Evolutionary conservation across 2,888 invertebrate genomes (phyloP).

Genomic region (Ophioninae sp.): DNA sequence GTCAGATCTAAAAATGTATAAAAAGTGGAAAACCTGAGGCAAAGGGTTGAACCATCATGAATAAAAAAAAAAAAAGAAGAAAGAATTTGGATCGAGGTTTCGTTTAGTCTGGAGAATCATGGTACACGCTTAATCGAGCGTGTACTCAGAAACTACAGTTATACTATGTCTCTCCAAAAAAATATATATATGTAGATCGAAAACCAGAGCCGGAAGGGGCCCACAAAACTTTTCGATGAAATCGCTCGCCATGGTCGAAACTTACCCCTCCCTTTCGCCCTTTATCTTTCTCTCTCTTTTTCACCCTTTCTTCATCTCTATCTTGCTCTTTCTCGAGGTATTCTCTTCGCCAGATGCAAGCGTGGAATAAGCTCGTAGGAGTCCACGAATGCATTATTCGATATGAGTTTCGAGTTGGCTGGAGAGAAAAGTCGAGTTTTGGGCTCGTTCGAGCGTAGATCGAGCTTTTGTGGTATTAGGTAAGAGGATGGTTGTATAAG

Average conservation of each 20-base stretch:
- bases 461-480: slow-evolving; percentile 58
- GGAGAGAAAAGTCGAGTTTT: slow-evolving; percentile 55
- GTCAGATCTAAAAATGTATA: slow-evolving; percentile 46
- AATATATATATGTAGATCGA: slow-evolving; percentile 2
- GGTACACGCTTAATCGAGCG: slow-evolving; percentile 69
- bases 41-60: slow-evolving; percentile 56
- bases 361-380: slow-evolving; percentile 74
- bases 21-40: slow-evolving; percentile 36
- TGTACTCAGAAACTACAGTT: slow-evolving; percentile 28
- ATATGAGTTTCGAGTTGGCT: slow-evolving; percentile 63
- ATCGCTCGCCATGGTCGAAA: slow-evolving; percentile 74
- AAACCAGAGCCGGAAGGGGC: slow-evolving; percentile 35
- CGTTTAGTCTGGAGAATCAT: slow-evolving; percentile 62
- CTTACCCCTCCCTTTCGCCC: slow-evolving; percentile 59
- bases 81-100: slow-evolving; percentile 58
- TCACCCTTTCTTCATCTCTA: not conserved
- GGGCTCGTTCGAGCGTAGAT: slow-evolving; percentile 59
- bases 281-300: slow-evolving; percentile 22
- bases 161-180: not conserved
- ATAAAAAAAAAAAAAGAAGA: slow-evolving; percentile 12
- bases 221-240: slow-evolving; percentile 77
- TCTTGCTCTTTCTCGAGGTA: slow-evolving; percentile 40
- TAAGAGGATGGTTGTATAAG: slow-evolving; percentile 55
- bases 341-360: slow-evolving; percentile 67
- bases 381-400: slow-evolving; percentile 74